Evolutionary conservation across 2,113 vertebrate species (phyloP), one percentile per base, ranked within the genome.

Genomic region (Gopherus flavomarginatus): DNA sequence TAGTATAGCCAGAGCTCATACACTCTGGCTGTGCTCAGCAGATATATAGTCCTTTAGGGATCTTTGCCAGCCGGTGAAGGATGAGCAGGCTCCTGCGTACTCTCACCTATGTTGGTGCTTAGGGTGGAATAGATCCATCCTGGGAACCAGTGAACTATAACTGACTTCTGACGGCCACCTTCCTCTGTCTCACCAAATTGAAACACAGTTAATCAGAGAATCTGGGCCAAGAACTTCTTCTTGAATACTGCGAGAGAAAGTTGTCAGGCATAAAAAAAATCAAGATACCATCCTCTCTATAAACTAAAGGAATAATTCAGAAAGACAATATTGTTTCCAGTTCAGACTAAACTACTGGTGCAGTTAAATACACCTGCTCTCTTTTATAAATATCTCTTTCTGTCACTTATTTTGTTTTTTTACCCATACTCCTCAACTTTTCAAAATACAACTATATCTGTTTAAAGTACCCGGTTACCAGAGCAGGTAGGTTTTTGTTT

Each of bases 201-300:
- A 94, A 90, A 49, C 38, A 77, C 44, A 79, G 83, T 95, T 96
- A 94, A 96, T 87, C 89, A 86, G 78, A 88, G 24, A 82, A 53
- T 94, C 24, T 53, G 81, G 86, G 87, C 81, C 2, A 3, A 89
- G 92, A 95, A 78, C 93, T 44, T 85, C 84, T 95, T 95, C 72
- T 83, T 95, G 81, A 93, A 94, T 87, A 80, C n/a, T 72, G n/a
- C 2, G 16, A 86, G n/a, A n/a, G 92, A 80, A 75, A 82, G 38
- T 82, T 88, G 35, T 89, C 81, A 72, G 27, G 24, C 89, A 59
- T 85, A 54, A 90, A 86, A 86, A 86, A 93, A 94, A 65, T 47
- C 88, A 53, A 89, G 88, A 69, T 90, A 81, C 57, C 75, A 44
- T 81, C 57, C 42, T 80, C 90, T 85, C 83, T 11, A 38, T 44